phyloP scores from a whole-genome alignment of 2,888 invertebrate genomes.

The Pocota personata region DNA sequence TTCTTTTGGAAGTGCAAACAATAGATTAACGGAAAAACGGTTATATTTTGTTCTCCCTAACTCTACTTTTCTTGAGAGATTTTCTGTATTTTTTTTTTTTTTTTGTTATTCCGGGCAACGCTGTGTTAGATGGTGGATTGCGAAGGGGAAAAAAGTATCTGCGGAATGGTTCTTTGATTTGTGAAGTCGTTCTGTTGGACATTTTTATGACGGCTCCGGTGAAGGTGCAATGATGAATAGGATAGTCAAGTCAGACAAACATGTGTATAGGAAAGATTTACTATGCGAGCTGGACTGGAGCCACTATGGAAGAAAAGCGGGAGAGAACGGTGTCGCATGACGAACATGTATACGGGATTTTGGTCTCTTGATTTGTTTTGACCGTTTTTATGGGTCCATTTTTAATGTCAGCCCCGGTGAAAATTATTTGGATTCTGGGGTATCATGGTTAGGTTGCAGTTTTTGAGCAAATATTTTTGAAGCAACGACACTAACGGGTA shows the following conservation, averaged over 20 bases:
- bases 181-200: slow-evolving; percentile 47
- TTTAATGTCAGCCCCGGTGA: background rate
- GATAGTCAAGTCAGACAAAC: slow-evolving; percentile 48
- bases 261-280: slow-evolving; percentile 45
- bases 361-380: background rate
- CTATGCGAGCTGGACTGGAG: background rate
- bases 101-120: slow-evolving; percentile 1
- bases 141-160: slow-evolving; percentile 8
- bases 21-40: slow-evolving; percentile 69
- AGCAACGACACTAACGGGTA: no score
- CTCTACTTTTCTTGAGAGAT: slow-evolving; percentile 15
- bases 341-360: background rate
- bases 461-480: no score
- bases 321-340: background rate
- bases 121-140: slow-evolving; percentile 2
- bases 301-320: background rate
- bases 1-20: slow-evolving; percentile 58
- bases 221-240: slow-evolving; percentile 53
- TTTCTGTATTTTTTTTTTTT: background rate
- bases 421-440: background rate
- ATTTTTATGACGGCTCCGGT: slow-evolving; percentile 28
- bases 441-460: background rate
- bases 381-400: background rate
- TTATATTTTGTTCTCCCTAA: slow-evolving; percentile 33
- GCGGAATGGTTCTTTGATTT: slow-evolving; percentile 46